Percentiles rank a stretch among this genome's conserved stretches.
phyloP scores from a whole-genome alignment of 2,888 invertebrate species.

The Folsomia manolachei region DNA sequence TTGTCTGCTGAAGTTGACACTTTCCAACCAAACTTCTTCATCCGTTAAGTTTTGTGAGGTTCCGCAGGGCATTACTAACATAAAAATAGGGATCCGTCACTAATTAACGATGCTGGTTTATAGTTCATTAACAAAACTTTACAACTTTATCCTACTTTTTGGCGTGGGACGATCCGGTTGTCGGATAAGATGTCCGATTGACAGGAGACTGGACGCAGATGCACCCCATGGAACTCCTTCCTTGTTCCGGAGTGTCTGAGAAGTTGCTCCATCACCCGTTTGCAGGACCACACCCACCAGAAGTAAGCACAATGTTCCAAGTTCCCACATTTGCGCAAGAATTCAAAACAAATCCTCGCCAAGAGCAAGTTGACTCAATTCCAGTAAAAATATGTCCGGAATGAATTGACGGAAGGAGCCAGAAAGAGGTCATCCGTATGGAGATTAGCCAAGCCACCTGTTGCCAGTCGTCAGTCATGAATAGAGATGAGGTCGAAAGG shows the following conservation, averaged over 20 bases:
- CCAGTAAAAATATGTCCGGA: not conserved
- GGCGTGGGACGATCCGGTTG: not conserved
- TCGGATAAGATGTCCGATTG: not conserved
- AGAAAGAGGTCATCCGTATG: not conserved
- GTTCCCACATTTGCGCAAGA: not conserved
- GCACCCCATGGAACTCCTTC: not conserved
- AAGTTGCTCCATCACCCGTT: too few species aligned
- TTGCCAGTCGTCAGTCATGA: not conserved
- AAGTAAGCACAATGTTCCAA: not conserved
- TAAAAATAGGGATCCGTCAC: not conserved
- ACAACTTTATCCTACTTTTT: too few species aligned
- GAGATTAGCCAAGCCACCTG: not conserved
- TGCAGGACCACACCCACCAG: not conserved
- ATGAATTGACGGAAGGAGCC: not conserved
- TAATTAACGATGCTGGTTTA: not conserved
- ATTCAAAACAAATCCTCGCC: too few species aligned
- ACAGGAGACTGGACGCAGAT: not conserved
- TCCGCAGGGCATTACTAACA: conserved; percentile 36
- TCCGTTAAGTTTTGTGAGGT: conserved; percentile 25
- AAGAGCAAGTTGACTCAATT: not conserved
- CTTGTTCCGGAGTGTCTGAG: too few species aligned
- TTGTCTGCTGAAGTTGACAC: conserved; percentile 40
- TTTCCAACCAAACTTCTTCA: conserved; percentile 44
- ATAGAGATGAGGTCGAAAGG: not conserved
- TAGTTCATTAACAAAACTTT: not conserved